Percentiles rank a stretch among this genome's conserved stretches.
Conservation (phyloP, 2,888 invertebrate species). For the Camptogramma bilineatum region DNA sequence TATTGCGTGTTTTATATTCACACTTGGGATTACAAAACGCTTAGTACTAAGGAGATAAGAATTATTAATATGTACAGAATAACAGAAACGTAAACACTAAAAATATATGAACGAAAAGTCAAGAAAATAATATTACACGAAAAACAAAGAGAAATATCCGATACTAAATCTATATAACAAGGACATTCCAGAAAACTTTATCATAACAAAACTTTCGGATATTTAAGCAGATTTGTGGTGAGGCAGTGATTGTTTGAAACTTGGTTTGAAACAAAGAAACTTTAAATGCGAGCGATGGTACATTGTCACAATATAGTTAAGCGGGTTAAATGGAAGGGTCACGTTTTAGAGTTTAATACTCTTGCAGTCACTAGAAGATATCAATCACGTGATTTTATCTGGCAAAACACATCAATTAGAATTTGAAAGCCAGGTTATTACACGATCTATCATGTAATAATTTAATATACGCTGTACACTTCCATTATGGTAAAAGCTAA, state of each 20-base stretch:
- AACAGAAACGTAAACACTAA: constrained; percentile 35
- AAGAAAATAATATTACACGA: constrained; percentile 27
- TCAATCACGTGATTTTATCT: not conserved
- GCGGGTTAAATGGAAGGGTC: constrained; percentile 38
- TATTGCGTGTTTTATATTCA: constrained; percentile 46
- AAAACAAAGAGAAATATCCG: constrained; percentile 28
- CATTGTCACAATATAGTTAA: constrained; percentile 33
- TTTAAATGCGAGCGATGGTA: constrained; percentile 30
- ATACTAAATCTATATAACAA: constrained; percentile 6
- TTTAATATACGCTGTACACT: not conserved
- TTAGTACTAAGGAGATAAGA: constrained; percentile 39
- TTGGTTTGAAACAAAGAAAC: constrained; percentile 8
- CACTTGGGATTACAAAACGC: constrained; percentile 41
- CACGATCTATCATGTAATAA: not conserved
- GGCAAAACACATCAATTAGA: not conserved
- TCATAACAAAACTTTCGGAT: not conserved
- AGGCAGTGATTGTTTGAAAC: not conserved
- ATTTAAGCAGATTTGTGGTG: not conserved
- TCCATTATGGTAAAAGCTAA: not conserved
- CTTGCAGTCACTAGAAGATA: constrained; percentile 13
- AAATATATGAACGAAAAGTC: constrained; percentile 30
- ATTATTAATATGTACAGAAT: constrained; percentile 27
- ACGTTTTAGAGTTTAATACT: constrained; percentile 37
- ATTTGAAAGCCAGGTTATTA: not conserved
- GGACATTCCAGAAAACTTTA: not conserved